Conservation (phyloP, 2,888 invertebrate species). For the Leptinotarsa rubiginosa region DNA sequence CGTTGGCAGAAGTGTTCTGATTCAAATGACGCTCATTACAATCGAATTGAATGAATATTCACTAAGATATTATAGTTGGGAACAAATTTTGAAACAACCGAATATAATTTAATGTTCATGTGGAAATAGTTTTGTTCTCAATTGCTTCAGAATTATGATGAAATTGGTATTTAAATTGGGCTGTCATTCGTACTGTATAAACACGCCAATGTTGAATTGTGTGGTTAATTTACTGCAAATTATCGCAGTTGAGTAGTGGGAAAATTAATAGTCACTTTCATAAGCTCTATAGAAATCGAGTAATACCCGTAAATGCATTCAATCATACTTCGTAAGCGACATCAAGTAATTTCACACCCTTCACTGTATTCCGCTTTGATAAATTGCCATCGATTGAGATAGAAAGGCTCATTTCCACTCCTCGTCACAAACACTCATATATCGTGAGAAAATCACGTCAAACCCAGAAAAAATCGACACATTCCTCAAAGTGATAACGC, state of each 20-base stretch:
- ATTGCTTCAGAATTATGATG: too few relatives aligned
- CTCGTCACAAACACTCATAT: slow-evolving; percentile 4
- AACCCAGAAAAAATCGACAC: slow-evolving; percentile 5
- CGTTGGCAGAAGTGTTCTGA: too few relatives aligned
- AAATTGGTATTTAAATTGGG: too few relatives aligned
- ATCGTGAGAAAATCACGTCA: slow-evolving; percentile 18
- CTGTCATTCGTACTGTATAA: too few relatives aligned
- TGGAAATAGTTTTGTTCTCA: too few relatives aligned
- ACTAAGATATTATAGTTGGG: too few relatives aligned
- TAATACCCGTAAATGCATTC: background rate
- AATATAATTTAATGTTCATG: too few relatives aligned
- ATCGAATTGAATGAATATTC: too few relatives aligned
- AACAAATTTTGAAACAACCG: too few relatives aligned
- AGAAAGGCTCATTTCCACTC: slow-evolving; percentile 15
- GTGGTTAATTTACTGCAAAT: too few relatives aligned
- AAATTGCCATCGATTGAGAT: slow-evolving; percentile 10
- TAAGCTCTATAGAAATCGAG: background rate
- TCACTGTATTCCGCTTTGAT: slow-evolving; percentile 15
- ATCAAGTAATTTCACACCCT: slow-evolving; percentile 7
- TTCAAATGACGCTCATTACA: too few relatives aligned
- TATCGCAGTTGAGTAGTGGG: background rate
- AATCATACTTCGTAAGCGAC: background rate
- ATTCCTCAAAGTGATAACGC: slow-evolving; percentile 20
- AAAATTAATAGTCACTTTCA: slow-evolving; percentile 5
- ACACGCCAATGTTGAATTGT: too few relatives aligned